Base-by-base conservation (phyloP, 2,113 vertebrate genomes). In the Sorex araneus region DNA sequence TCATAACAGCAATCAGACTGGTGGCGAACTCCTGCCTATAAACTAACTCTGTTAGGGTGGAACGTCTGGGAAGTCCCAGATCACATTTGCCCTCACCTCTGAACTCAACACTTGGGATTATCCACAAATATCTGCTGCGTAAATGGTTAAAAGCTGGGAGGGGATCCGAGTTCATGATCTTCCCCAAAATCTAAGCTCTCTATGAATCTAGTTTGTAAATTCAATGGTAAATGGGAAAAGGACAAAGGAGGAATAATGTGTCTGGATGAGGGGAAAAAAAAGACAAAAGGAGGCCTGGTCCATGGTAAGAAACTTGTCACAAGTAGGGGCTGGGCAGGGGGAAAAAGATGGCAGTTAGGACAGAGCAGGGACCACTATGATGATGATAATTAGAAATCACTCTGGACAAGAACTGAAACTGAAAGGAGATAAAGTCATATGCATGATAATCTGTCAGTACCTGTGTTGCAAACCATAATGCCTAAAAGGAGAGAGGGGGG, bases 11-110 rank as follows among this genome's bases (percentile, higher is more conserved):
- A 36, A 8, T 21, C 34, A 7, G 1, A 4, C 21, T 19, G 34
- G 50, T 0, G 32, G 43, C 3, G 1, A 5, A 27, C 13, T 47
- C 25, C 23, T n/a, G 0, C 2, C 0, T 4, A 1, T 23, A 8
- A 32, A 32, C 45, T 60, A 81, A 36, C 36, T n/a, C 50, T n/a
- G 4, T 47, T 12, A 40, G 64, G 27, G n/a, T 10, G 34, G 67
- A 73, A 25, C 28, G 40, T 43, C 71, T 64, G 13, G 27, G 27
- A 32, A 16, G 40, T 45, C 9, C 27, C 27, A 0, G 63, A 21
- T 77, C 23, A 2, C 3, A 6, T 25, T 7, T n/a, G 12, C 67
- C 60, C 40, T 50, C 2, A 10, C 2, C 32, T 19, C 67, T 30
- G 67, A 83, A 57, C 75, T 73, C 54, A 50, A 79, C 0, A 2